phyloP scores from a whole-genome alignment of 2,797 vertebrate genomes.

The Semaprochilodus insignis region DNA sequence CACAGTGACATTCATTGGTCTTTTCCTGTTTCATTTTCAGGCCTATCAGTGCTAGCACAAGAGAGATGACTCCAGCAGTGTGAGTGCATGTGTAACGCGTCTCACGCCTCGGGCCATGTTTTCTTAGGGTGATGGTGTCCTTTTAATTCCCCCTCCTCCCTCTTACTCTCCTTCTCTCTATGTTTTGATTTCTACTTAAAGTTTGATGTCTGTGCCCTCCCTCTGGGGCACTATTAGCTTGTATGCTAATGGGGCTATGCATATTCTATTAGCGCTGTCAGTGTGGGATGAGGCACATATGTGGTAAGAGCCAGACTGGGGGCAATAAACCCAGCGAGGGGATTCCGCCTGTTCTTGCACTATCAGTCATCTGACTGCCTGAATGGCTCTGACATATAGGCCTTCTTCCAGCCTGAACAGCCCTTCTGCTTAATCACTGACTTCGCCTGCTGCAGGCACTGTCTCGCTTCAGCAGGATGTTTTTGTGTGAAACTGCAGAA shows the following conservation, averaged over 20 bases:
- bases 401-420: constrained; percentile 71
- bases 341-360: constrained; percentile 79
- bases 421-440: constrained; percentile 47
- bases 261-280: constrained; percentile 94
- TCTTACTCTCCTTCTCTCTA: constrained; percentile 79
- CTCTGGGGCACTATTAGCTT: constrained; percentile 91
- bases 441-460: constrained; percentile 20
- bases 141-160: constrained; percentile 82
- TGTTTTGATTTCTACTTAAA: constrained; percentile 99
- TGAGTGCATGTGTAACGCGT: constrained; percentile 65
- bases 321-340: constrained; percentile 89
- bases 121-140: constrained; percentile 89
- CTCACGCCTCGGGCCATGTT: constrained; percentile 78
- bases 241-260: constrained; percentile 94
- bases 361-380: constrained; percentile 89
- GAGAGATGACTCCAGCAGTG: constrained; percentile 64
- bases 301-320: constrained; percentile 89
- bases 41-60: constrained; percentile 62
- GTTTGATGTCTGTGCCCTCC: constrained; percentile 91
- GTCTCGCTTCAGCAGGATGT: constrained; percentile 23
- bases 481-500: constrained; percentile 23
- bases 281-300: constrained; percentile 87
- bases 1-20: constrained; percentile 76
- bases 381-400: constrained; percentile 82
- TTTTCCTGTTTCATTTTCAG: constrained; percentile 81